Conservation (phyloP, 2,888 invertebrate genomes). For the Netelia melanura region DNA sequence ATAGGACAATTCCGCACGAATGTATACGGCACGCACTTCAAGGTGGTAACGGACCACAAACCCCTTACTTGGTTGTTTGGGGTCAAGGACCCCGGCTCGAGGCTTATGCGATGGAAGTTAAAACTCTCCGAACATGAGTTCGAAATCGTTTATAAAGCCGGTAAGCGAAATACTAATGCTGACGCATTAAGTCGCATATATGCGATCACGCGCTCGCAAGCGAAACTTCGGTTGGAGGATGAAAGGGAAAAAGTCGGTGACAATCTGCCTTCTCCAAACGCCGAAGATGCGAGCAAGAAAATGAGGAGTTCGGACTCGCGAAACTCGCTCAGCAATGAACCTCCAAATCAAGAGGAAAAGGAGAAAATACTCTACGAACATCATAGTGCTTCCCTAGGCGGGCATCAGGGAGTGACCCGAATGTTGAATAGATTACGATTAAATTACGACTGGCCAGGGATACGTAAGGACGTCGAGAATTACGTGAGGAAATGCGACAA, state of each 20-base stretch:
- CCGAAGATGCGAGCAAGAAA: background rate
- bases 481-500: background rate
- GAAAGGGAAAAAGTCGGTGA: no score
- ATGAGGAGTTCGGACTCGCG: background rate
- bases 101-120: slow-evolving; percentile 9
- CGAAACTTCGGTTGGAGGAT: background rate
- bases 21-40: slow-evolving; percentile 18
- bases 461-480: background rate
- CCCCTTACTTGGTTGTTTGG: background rate
- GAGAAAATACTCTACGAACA: background rate
- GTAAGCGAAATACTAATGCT: background rate
- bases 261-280: no score
- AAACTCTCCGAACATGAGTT: slow-evolving; percentile 11
- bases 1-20: background rate
- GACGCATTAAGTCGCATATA: no score
- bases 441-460: background rate
- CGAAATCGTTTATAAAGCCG: slow-evolving; percentile 35
- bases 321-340: no score
- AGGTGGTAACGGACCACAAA: slow-evolving; percentile 29
- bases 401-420: no score
- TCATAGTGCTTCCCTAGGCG: no score
- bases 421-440: no score
- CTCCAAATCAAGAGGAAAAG: background rate
- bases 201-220: no score
- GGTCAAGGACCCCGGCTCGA: background rate